Percentiles rank a stretch among this genome's conserved stretches.
phyloP scores from a whole-genome alignment of 2,888 invertebrate genomes.

The Melikaiella ostensackeni region DNA sequence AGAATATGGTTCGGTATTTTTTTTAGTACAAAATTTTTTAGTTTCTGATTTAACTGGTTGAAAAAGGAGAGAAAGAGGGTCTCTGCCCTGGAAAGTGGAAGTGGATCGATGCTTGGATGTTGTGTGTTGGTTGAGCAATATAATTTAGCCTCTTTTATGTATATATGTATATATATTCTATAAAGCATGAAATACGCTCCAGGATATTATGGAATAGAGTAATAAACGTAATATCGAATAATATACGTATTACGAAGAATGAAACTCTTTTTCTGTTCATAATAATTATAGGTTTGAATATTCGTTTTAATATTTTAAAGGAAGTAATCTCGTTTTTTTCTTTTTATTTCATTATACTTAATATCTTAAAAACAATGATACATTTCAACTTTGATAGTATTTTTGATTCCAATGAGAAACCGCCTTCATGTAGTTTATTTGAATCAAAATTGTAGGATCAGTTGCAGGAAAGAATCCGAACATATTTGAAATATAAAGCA shows the following conservation, averaged over 20 bases:
- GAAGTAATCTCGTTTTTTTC: not conserved
- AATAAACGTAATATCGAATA: not conserved
- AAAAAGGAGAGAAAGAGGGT: not conserved
- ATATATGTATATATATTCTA: not conserved
- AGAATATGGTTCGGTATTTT: no score
- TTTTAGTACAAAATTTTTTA: no score
- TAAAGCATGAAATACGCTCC: constrained; percentile 10
- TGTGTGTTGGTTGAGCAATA: constrained; percentile 34
- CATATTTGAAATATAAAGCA: not conserved
- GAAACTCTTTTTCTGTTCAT: not conserved
- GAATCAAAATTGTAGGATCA: not conserved
- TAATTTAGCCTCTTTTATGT: constrained; percentile 27
- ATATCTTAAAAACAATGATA: not conserved
- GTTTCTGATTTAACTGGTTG: no score
- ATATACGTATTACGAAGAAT: not conserved
- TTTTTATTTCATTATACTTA: not conserved
- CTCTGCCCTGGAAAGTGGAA: constrained; percentile 24
- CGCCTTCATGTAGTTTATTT: not conserved
- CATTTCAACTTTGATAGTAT: not conserved
- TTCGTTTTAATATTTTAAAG: not conserved
- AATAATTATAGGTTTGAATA: not conserved
- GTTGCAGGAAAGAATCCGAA: not conserved
- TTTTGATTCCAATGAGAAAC: not conserved
- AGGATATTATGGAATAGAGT: constrained; percentile 1
- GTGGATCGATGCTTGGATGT: constrained; percentile 30